phyloP scores from a whole-genome alignment of 2,797 vertebrate genomes.

The Melanotaenia maccullochi region DNA sequence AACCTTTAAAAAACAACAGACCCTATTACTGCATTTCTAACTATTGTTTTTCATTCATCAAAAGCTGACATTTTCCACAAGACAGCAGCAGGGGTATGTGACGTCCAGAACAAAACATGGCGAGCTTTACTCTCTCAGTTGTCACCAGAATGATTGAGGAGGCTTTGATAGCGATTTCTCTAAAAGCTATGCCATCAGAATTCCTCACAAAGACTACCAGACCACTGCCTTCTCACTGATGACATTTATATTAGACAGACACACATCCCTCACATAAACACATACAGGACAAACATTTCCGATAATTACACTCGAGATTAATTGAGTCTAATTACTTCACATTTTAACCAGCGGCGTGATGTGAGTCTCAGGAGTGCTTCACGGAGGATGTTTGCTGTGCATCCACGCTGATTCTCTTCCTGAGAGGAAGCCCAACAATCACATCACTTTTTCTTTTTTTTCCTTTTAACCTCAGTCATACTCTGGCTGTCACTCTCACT shows the following conservation, averaged over 20 bases:
- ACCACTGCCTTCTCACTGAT: background rate
- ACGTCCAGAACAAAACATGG: conserved; percentile 21
- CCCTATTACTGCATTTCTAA: background rate
- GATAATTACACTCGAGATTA: conserved; percentile 6
- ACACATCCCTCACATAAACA: conserved; percentile 11
- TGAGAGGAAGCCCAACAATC: conserved; percentile 45
- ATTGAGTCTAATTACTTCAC: conserved; percentile 31
- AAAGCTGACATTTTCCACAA: conserved; percentile 29
- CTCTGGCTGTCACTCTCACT: conserved; percentile 13
- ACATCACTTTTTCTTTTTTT: conserved; percentile 16
- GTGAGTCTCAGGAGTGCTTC: conserved; percentile 17
- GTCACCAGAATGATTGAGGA: conserved; percentile 32
- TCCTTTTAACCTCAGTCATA: conserved; percentile 24
- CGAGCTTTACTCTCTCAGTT: conserved; percentile 13
- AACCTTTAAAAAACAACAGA: conserved; percentile 15
- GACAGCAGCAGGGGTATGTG: conserved; percentile 10
- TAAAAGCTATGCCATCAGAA: conserved; percentile 8
- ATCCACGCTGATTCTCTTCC: conserved; percentile 28
- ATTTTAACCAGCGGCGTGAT: conserved; percentile 34
- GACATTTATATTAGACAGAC: conserved; percentile 38
- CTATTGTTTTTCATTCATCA: conserved; percentile 17
- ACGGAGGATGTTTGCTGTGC: conserved; percentile 34
- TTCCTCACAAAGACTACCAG: conserved; percentile 27
- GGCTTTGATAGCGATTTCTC: conserved; percentile 35
- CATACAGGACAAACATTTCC: background rate